Conservation (phyloP, 37 sponge, comb jelly and placozoan species). For the Corticium candelabrum region DNA sequence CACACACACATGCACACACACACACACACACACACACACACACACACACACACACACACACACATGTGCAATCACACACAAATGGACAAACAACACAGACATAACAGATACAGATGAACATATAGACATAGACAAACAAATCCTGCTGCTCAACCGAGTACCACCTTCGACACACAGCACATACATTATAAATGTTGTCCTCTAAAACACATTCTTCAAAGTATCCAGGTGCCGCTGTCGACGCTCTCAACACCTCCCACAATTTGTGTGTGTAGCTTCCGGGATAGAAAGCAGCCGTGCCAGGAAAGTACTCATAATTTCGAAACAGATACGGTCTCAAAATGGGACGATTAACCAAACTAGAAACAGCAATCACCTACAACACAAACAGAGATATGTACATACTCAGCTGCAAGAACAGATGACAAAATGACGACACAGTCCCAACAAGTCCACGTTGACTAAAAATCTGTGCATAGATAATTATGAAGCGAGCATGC, state of each 20-base stretch:
- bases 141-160: too few species aligned
- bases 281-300: constrained; percentile 27
- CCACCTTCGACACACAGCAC: too few species aligned
- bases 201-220: constrained; percentile 63
- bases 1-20: too few species aligned
- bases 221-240: constrained; percentile 86
- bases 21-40: too few species aligned
- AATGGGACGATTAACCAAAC: constrained; percentile 45
- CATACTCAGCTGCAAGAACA: not conserved
- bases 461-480: too few species aligned
- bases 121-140: too few species aligned
- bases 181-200: constrained; percentile 36
- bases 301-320: constrained; percentile 63
- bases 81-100: not conserved
- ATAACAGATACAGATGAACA: too few species aligned
- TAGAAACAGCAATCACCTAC: constrained; percentile 58
- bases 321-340: constrained; percentile 67
- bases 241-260: constrained; percentile 76
- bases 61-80: too few species aligned
- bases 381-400: constrained; percentile 16
- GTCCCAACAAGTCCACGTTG: too few species aligned
- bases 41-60: too few species aligned
- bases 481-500: too few species aligned
- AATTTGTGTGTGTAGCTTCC: constrained; percentile 21
- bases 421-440: too few species aligned